Evolutionary conservation across 2,113 vertebrate species (phyloP).

Genomic region (Hiodon tergisus): DNA sequence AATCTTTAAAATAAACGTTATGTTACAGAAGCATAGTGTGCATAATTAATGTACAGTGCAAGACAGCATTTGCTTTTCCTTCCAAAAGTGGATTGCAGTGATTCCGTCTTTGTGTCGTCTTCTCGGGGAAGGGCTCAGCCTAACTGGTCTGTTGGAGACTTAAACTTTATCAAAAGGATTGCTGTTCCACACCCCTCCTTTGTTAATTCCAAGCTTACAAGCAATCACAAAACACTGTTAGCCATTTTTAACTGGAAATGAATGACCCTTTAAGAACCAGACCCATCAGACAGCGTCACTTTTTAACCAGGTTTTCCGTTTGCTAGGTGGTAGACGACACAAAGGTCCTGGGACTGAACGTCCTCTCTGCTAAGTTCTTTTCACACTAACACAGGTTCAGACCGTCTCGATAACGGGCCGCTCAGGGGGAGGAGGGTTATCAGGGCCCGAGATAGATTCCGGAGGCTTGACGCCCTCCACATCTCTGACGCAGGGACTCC

Average conservation of each 20-base stretch:
- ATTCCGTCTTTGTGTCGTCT: neutral
- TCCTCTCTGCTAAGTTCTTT: no score
- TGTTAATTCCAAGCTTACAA: neutral
- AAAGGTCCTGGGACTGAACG: neutral
- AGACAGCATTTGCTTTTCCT: neutral
- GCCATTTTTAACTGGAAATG: neutral
- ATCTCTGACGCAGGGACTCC: conserved; percentile 68
- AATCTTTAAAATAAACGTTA: conserved; percentile 2
- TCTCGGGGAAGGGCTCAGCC: neutral
- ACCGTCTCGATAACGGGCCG: conserved; percentile 56
- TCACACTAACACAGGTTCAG: conserved; percentile 23
- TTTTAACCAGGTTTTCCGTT: neutral
- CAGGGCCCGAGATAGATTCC: conserved; percentile 55
- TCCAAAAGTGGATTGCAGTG: neutral
- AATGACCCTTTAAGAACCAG: neutral
- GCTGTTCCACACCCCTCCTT: neutral
- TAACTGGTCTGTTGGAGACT: neutral
- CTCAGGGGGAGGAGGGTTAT: conserved; percentile 56
- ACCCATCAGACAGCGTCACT: no score
- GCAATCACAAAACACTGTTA: neutral
- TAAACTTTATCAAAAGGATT: neutral
- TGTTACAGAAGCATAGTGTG: conserved; percentile 12
- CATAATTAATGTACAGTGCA: neutral
- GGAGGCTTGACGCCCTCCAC: conserved; percentile 59
- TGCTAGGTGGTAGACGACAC: neutral